These are phyloP conservation scores for Heliconius aoede DNA, from an alignment of 2,888 invertebrate genomes.

Conservation along the genomic window DNA sequence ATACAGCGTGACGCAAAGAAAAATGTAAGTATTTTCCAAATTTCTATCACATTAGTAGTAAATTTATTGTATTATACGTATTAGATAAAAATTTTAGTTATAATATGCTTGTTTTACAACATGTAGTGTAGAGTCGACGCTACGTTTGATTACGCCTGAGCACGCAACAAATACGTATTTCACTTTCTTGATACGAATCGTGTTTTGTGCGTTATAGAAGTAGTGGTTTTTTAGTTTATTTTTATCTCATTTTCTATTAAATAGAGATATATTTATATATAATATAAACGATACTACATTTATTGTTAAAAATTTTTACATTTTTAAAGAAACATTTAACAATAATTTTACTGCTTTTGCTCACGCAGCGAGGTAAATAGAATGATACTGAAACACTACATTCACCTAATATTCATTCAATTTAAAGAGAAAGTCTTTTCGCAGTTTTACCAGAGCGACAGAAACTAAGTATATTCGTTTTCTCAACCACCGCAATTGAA, in stretches of 20 bases:
- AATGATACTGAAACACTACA: too few species aligned
- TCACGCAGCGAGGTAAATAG: too few species aligned
- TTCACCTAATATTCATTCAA: too few species aligned
- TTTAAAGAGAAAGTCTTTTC: too few species aligned
- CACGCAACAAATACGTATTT: constrained; percentile 26
- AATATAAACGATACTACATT: too few species aligned
- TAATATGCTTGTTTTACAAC: constrained; percentile 38
- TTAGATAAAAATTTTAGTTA: constrained; percentile 23
- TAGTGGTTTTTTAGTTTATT: neutral
- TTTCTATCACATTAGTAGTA: neutral
- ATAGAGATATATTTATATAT: too few species aligned
- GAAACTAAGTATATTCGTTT: neutral
- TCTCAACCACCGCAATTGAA: neutral
- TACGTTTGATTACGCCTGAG: neutral
- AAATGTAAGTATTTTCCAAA: neutral
- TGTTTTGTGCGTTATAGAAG: constrained; percentile 12
- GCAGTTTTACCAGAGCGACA: neutral
- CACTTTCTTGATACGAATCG: constrained; percentile 20
- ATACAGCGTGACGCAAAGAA: neutral
- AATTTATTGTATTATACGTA: neutral
- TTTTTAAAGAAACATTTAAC: too few species aligned
- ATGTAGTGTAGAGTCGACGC: constrained; percentile 27
- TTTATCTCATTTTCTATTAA: constrained; percentile 1
- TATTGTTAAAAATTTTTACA: too few species aligned
- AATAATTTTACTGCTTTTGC: too few species aligned